Evolutionary conservation across 2,113 vertebrate species (phyloP).

Genomic region (Pachyramphus minor): DNA sequence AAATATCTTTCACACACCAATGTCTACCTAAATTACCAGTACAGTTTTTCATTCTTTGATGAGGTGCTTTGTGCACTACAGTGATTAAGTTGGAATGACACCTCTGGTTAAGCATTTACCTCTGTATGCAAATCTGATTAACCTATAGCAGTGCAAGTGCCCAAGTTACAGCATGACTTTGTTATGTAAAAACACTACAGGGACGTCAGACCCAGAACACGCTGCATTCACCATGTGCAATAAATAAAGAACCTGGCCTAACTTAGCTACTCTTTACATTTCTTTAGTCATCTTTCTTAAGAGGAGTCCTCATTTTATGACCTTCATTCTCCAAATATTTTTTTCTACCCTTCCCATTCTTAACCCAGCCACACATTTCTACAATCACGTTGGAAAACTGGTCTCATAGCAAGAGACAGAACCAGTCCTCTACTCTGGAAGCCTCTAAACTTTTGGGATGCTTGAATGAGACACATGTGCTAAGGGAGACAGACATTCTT

Average conservation of each 20-base stretch:
- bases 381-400: neutral
- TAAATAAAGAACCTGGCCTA: neutral
- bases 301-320: neutral
- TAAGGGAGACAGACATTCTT: neutral
- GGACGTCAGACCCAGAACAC: neutral
- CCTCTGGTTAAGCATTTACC: neutral
- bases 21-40: neutral
- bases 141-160: neutral
- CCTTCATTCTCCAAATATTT: neutral
- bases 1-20: neutral
- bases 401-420: neutral
- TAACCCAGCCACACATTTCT: neutral
- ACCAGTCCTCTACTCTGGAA: neutral
- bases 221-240: neutral
- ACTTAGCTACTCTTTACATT: neutral
- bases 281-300: neutral
- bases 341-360: neutral
- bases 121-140: conserved; percentile 1
- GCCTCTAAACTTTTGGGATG: neutral
- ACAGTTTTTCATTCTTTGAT: neutral
- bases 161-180: neutral
- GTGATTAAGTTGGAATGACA: neutral
- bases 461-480: fast-evolving
- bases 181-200: neutral
- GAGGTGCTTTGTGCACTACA: neutral